Evolutionary conservation across 2,888 invertebrate species (phyloP).

Genomic region (Adelphocoris suturalis): DNA sequence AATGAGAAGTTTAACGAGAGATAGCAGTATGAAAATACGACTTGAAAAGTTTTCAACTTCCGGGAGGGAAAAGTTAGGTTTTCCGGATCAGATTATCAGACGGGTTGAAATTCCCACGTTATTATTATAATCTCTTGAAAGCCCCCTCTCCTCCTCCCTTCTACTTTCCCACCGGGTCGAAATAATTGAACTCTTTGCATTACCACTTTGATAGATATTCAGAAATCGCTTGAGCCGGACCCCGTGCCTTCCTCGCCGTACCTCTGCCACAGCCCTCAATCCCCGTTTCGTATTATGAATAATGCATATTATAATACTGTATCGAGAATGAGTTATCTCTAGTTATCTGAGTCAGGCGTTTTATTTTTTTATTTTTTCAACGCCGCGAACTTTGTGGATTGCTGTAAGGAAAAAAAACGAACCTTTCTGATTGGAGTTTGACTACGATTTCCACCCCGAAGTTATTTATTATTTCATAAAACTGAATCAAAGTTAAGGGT

Average conservation of each 20-base stretch:
- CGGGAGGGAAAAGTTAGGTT: conserved; percentile 51
- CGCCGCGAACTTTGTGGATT: conserved; percentile 12
- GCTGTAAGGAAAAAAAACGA: not conserved
- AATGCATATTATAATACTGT: conserved; percentile 60
- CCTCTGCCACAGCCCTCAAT: no score
- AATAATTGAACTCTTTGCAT: conserved; percentile 65
- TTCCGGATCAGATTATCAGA: conserved; percentile 55
- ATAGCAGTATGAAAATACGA: conserved; percentile 43
- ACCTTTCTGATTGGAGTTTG: conserved; percentile 44
- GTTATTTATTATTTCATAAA: conserved; percentile 68
- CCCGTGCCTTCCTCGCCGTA: not conserved
- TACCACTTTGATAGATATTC: conserved; percentile 63
- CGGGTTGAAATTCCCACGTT: conserved; percentile 40
- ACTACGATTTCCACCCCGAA: conserved; percentile 12
- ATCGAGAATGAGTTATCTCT: conserved; percentile 46
- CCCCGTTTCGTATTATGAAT: conserved; percentile 47
- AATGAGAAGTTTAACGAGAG: conserved; percentile 33
- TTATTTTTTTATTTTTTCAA: not conserved
- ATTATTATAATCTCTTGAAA: conserved; percentile 60
- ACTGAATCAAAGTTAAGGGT: conserved; percentile 43
- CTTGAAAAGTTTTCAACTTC: conserved; percentile 36
- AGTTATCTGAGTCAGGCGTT: conserved; percentile 25
- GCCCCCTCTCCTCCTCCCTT: not conserved
- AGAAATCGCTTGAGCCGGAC: conserved; percentile 52
- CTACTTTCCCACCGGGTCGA: not conserved